These are phyloP conservation scores for Heterodera schachtii DNA, from an alignment of 1,140 invertebrate species.

Conservation along the genomic window DNA sequence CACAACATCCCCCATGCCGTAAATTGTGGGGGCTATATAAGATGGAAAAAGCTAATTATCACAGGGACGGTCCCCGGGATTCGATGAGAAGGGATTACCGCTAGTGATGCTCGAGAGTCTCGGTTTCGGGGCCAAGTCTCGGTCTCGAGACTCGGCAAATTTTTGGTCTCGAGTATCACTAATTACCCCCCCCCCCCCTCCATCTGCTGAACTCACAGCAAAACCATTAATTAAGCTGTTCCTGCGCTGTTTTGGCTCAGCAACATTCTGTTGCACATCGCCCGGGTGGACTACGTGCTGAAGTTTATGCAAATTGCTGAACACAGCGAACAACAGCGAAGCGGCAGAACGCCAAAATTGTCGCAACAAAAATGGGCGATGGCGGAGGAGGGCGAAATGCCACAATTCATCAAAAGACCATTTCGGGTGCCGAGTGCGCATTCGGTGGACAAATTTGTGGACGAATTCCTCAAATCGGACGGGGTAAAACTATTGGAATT, in stretches of 20 bases:
- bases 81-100: no score
- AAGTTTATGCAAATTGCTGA: constrained; percentile 65
- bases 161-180: no score
- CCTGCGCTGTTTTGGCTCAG: constrained; percentile 61
- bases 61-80: no score
- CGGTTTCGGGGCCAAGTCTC: no score
- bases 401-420: neutral
- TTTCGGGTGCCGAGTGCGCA: constrained; percentile 24
- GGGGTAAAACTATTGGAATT: constrained; percentile 62
- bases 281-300: constrained; percentile 61
- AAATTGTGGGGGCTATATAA: no score
- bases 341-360: neutral
- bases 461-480: constrained; percentile 69
- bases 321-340: constrained; percentile 19
- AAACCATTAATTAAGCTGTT: constrained; percentile 43
- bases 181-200: neutral
- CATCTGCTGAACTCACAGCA: no score
- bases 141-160: no score
- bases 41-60: no score
- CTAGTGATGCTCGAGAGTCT: no score
- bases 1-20: no score
- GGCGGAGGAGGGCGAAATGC: neutral
- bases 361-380: neutral
- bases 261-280: constrained; percentile 52
- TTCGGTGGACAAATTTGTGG: constrained; percentile 63